Conservation (phyloP, 2,113 vertebrate species). For the Petrocephalus zakoni region DNA sequence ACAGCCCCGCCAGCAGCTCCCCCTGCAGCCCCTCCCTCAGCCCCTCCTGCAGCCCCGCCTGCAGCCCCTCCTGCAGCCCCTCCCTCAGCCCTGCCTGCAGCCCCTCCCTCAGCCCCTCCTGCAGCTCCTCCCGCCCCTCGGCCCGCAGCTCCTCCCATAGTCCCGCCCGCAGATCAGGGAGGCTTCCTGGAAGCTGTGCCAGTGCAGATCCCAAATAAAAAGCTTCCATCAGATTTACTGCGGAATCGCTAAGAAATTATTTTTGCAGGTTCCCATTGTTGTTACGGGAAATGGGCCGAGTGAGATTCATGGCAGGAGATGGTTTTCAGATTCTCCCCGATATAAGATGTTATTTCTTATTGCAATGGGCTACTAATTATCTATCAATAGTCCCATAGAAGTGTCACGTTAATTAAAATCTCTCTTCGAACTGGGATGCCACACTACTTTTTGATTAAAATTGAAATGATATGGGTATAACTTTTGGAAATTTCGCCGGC, state of each 20-base stretch:
- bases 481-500: not conserved
- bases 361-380: conserved; percentile 7
- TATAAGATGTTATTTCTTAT: not conserved
- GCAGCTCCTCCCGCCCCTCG: not conserved
- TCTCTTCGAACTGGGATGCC: not conserved
- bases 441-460: not conserved
- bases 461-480: not conserved
- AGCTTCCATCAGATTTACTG: not conserved
- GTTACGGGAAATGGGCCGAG: not conserved
- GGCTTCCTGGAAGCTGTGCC: not conserved
- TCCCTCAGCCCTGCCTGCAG: too few species aligned
- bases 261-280: not conserved
- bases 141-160: not conserved
- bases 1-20: not conserved
- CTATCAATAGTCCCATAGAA: not conserved
- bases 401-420: conserved; percentile 6
- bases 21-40: not conserved
- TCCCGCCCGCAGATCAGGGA: not conserved
- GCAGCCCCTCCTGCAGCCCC: not conserved
- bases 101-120: not conserved
- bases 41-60: not conserved
- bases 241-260: not conserved
- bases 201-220: not conserved
- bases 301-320: not conserved
- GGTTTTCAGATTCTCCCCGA: not conserved